These are phyloP conservation scores for Chromobotia macracanthus DNA, from an alignment of 2,797 vertebrate species.

Conservation along the genomic window DNA sequence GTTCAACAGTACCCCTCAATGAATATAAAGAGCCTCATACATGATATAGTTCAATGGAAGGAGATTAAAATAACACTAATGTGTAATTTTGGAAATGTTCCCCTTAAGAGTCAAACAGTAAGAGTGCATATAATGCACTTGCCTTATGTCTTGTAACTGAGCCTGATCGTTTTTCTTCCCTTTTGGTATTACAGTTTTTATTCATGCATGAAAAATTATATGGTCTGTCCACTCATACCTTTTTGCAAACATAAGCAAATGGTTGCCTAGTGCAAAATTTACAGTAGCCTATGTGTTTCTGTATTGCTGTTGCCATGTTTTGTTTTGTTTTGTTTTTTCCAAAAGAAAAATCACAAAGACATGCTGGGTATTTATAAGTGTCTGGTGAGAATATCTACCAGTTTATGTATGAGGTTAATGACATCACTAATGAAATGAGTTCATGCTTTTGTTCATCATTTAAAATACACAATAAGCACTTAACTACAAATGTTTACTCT, in stretches of 20 bases:
- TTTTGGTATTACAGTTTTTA: constrained; percentile 25
- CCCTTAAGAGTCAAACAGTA: constrained; percentile 21
- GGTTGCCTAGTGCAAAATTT: constrained; percentile 4
- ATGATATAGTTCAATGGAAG: constrained; percentile 37
- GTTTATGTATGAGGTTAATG: constrained; percentile 51
- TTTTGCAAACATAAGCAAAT: constrained; percentile 6
- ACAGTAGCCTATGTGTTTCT: constrained; percentile 12
- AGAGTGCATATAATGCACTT: constrained; percentile 23
- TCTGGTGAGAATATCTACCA: constrained; percentile 45
- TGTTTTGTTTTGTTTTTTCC: background rate
- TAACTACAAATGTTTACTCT: constrained; percentile 36
- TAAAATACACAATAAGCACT: constrained; percentile 47
- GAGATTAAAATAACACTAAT: constrained; percentile 34
- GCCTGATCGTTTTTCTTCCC: constrained; percentile 6
- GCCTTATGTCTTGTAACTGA: constrained; percentile 8
- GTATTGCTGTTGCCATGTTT: constrained; percentile 18
- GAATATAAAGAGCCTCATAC: constrained; percentile 50
- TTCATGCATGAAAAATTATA: constrained; percentile 11
- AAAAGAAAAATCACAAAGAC: constrained; percentile 25
- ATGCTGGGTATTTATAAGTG: constrained; percentile 38
- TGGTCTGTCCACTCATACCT: constrained; percentile 6
- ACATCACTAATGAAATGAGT: constrained; percentile 57
- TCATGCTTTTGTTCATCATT: constrained; percentile 43
- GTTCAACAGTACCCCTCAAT: constrained; percentile 39
- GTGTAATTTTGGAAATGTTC: constrained; percentile 19